These are phyloP conservation scores for Umimayanthus chanpuru DNA, from an alignment of 92 coral and sea anemone genomes.

Conservation along the genomic window DNA sequence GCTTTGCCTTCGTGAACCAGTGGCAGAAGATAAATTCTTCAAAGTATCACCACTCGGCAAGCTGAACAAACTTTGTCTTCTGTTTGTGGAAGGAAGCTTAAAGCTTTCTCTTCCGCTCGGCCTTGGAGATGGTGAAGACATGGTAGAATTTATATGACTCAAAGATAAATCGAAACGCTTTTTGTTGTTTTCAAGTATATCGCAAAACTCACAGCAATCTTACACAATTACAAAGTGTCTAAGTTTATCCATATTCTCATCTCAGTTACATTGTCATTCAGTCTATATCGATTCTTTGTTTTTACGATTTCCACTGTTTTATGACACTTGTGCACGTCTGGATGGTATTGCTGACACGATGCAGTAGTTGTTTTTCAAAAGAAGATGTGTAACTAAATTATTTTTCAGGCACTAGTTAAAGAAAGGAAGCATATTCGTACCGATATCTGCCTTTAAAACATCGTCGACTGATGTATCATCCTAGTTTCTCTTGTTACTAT, in stretches of 20 bases:
- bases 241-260: neutral
- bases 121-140: conserved; percentile 27
- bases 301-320: neutral
- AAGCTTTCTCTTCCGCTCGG: neutral
- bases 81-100: neutral
- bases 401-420: neutral
- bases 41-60: conserved; percentile 6
- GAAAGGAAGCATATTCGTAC: neutral
- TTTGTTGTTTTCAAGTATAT: neutral
- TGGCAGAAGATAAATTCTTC: neutral
- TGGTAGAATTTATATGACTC: neutral
- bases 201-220: neutral
- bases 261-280: neutral
- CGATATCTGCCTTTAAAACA: neutral
- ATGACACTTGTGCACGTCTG: neutral
- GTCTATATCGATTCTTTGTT: neutral
- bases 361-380: neutral
- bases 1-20: conserved; percentile 1
- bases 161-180: neutral
- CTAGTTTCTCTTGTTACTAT: neutral
- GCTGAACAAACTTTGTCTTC: conserved; percentile 17
- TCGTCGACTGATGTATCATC: neutral
- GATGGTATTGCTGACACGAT: neutral
- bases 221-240: neutral
- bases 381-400: neutral